These are phyloP conservation scores for Anoura caudifer DNA, from an alignment of 2,113 vertebrate species.

Conservation along the genomic window DNA sequence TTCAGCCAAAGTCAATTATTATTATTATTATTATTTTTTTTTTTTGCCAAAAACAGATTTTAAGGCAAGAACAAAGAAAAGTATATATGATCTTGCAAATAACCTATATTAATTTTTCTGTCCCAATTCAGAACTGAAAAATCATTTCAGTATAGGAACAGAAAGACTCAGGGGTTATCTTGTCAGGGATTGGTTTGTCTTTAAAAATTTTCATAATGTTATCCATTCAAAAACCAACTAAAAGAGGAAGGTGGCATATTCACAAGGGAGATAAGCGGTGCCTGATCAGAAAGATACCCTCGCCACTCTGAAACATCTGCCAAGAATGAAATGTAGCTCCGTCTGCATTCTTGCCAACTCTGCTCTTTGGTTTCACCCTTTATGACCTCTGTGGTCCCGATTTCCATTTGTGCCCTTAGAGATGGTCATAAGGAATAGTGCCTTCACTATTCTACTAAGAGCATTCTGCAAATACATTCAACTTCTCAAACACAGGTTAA, in stretches of 20 bases:
- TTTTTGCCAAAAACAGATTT: not conserved
- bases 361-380: not conserved
- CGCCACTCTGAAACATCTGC: not conserved
- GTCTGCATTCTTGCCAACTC: not conserved
- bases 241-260: not conserved
- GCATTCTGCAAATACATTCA: not conserved
- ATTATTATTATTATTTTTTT: not conserved
- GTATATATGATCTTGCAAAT: not conserved
- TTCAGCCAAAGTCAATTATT: not conserved
- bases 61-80: slow-evolving; percentile 6
- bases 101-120: not conserved
- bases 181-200: not conserved
- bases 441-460: not conserved
- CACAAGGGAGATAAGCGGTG: not conserved
- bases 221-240: not conserved
- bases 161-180: not conserved
- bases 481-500: not conserved
- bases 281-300: not conserved
- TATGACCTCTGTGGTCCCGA: not conserved
- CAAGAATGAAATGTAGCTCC: not conserved
- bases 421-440: not conserved
- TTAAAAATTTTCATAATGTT: not conserved
- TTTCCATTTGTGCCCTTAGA: not conserved
- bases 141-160: not conserved
- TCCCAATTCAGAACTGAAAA: not conserved